These are phyloP conservation scores for Julus scanicus DNA, from an alignment of 2,888 invertebrate species.

Conservation along the genomic window DNA sequence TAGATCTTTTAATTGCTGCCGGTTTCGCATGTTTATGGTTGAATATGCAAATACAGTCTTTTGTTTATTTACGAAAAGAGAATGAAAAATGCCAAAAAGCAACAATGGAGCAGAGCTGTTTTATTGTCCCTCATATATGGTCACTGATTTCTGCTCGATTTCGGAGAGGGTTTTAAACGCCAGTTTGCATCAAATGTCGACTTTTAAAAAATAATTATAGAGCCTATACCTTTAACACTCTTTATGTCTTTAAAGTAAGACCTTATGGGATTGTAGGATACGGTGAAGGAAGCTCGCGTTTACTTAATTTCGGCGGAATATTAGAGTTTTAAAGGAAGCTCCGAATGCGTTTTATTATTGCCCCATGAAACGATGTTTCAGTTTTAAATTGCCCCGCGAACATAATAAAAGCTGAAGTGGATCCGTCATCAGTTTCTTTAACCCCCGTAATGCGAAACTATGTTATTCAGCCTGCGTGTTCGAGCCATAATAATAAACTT, in stretches of 20 bases:
- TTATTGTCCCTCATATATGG: background rate
- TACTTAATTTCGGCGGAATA: background rate
- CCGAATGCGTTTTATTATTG: background rate
- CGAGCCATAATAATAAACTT: constrained; percentile 4
- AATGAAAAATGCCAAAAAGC: background rate
- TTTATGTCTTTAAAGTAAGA: background rate
- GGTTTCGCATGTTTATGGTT: constrained; percentile 1
- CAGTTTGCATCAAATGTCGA: background rate
- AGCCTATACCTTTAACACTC: background rate
- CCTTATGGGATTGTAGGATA: background rate
- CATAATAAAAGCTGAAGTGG: constrained; percentile 18
- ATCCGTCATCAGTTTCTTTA: constrained; percentile 33
- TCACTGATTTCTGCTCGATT: constrained; percentile 6
- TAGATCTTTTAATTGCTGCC: background rate
- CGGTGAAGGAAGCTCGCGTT: background rate
- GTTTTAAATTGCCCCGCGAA: background rate
- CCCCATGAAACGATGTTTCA: constrained; percentile 33
- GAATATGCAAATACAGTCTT: background rate
- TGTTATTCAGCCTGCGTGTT: background rate
- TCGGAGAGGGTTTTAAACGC: background rate
- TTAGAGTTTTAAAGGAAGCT: background rate
- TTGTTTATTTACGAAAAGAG: background rate
- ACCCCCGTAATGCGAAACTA: constrained; percentile 25
- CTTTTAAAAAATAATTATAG: background rate
- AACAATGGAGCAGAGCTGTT: background rate